phyloP scores from a whole-genome alignment of 2,888 invertebrate genomes.

The Cetonia aurata region DNA sequence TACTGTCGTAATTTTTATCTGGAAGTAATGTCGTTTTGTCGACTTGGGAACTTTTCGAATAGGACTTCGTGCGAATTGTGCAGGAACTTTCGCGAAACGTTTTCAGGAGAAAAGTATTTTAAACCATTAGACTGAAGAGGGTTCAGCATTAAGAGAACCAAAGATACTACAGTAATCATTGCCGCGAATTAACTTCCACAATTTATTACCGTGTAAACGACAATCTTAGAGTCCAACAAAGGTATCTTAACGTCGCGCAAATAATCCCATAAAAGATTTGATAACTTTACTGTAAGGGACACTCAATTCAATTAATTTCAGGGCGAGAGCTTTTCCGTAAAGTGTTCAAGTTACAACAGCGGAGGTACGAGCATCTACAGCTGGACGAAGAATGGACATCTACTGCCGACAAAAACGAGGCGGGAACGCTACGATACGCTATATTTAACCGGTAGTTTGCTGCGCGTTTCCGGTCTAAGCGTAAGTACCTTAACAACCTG shows the following conservation, averaged over 20 bases:
- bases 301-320: constrained; percentile 58
- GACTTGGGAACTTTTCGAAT: too few relatives aligned
- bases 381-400: constrained; percentile 82
- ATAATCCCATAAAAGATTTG: background rate
- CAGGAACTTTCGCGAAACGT: too few relatives aligned
- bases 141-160: too few relatives aligned
- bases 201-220: too few relatives aligned
- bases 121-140: too few relatives aligned
- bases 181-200: too few relatives aligned
- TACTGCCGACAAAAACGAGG: constrained; percentile 79
- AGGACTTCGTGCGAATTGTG: too few relatives aligned
- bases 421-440: constrained; percentile 86
- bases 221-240: background rate
- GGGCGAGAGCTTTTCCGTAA: constrained; percentile 78
- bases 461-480: constrained; percentile 82
- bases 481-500: constrained; percentile 64
- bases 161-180: too few relatives aligned
- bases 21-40: too few relatives aligned
- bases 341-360: constrained; percentile 79
- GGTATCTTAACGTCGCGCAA: too few relatives aligned
- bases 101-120: too few relatives aligned
- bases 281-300: background rate
- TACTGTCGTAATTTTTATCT: too few relatives aligned
- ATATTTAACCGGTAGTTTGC: constrained; percentile 85
- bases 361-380: constrained; percentile 76